Evolutionary conservation across 2,113 vertebrate species (phyloP).

Genomic region (Protomyctophum bolini): DNA sequence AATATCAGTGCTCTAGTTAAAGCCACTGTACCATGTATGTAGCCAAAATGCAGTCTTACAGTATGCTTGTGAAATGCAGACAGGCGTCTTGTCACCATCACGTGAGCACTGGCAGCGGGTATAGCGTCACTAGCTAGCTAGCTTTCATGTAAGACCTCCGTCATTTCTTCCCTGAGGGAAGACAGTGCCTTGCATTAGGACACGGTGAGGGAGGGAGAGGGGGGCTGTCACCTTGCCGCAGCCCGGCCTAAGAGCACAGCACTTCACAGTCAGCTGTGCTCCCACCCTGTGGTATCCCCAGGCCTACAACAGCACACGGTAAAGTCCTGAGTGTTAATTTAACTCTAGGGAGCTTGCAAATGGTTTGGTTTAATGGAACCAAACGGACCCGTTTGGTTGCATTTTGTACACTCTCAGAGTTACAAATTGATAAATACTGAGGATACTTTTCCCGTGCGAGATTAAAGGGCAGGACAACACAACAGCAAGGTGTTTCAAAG

Average conservation of each 20-base stretch:
- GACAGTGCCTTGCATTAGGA: conserved; percentile 58
- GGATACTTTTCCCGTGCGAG: conserved; percentile 1
- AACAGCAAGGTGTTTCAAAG: conserved; percentile 12
- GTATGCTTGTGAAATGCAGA: conserved; percentile 8
- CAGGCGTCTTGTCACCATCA: conserved; percentile 9
- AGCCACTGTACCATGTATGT: background rate
- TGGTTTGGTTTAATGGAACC: no score
- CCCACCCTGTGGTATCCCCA: conserved; percentile 23
- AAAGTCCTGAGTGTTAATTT: background rate
- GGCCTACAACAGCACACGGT: conserved; percentile 1
- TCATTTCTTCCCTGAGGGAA: conserved; percentile 57
- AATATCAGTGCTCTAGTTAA: background rate
- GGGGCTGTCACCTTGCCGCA: conserved; percentile 71
- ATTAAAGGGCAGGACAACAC: conserved; percentile 51
- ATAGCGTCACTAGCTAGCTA: conserved; percentile 13
- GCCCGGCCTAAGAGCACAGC: conserved; percentile 60
- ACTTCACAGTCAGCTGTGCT: conserved; percentile 58
- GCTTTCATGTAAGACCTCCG: conserved; percentile 60
- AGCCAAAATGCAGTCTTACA: background rate
- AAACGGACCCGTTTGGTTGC: no score
- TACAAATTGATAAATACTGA: no score
- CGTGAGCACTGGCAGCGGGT: conserved; percentile 11
- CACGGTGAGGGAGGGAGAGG: conserved; percentile 25
- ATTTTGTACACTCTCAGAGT: no score
- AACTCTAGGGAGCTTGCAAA: no score